These are phyloP conservation scores for Equus przewalskii DNA, from an alignment of 2,113 vertebrate genomes.

Conservation along the genomic window DNA sequence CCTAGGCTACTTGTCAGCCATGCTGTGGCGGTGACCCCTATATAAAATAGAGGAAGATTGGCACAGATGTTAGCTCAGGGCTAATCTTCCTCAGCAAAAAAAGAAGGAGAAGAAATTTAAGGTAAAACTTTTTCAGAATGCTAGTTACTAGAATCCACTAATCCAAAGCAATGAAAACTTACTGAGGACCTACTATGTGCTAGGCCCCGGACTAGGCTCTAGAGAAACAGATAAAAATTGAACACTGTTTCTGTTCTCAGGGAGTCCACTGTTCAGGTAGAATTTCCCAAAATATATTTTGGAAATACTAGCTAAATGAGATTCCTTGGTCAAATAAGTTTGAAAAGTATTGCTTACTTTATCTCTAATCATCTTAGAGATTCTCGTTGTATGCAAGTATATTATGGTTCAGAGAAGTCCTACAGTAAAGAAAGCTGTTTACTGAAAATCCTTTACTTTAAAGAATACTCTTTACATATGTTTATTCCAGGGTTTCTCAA, in stretches of 20 bases:
- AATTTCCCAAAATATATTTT: conserved; percentile 5
- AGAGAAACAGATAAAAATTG: conserved; percentile 2
- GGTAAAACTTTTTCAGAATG: conserved; percentile 10
- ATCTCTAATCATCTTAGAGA: neutral
- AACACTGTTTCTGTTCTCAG: neutral
- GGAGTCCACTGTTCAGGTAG: neutral
- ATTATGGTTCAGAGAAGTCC: neutral
- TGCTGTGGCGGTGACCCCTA: no score
- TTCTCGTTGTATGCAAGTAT: neutral
- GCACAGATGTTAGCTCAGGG: no score
- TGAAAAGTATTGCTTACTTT: neutral
- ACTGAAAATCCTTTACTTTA: neutral
- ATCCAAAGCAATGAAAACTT: conserved; percentile 27
- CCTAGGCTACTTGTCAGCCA: no score
- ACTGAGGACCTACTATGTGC: neutral
- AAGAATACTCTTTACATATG: neutral
- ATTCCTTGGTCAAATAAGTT: neutral
- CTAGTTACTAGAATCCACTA: conserved; percentile 42
- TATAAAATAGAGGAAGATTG: no score
- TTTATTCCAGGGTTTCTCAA: conserved; percentile 15
- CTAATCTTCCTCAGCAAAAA: no score
- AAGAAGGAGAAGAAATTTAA: neutral
- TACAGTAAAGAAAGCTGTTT: neutral
- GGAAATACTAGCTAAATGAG: neutral
- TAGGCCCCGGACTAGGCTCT: neutral